Percentiles rank a stretch among this genome's conserved stretches.
Conservation (phyloP, 2,113 vertebrate genomes). For the Ifrita kowaldi region DNA sequence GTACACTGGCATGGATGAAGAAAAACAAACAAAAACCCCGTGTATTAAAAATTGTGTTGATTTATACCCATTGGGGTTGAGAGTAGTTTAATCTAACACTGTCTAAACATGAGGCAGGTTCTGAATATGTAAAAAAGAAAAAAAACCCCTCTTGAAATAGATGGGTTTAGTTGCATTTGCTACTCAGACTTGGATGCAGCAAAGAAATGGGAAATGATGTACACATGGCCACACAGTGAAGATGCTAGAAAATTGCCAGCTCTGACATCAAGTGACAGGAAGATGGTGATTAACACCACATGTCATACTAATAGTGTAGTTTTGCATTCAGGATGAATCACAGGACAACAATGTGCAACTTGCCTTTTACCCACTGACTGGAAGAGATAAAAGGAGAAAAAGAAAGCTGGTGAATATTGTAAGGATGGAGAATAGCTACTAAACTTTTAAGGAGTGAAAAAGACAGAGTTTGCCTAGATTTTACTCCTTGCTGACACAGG, state of each 20-base stretch:
- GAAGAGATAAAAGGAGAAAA: background rate
- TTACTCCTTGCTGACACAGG: background rate
- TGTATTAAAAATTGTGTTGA: background rate
- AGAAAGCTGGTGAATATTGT: background rate
- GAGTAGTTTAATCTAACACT: background rate
- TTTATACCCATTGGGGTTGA: background rate
- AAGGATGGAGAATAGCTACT: background rate
- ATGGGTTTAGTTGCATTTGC: background rate
- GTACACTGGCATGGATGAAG: background rate
- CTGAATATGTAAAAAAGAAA: background rate
- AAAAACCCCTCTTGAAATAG: background rate
- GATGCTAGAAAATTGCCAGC: background rate
- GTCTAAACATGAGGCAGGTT: background rate
- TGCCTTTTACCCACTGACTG: background rate
- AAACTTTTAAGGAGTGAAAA: background rate
- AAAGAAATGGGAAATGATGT: background rate
- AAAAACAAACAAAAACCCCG: fast-evolving
- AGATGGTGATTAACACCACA: slow-evolving; percentile 23
- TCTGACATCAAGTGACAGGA: background rate
- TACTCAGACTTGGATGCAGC: background rate
- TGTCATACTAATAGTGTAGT: background rate
- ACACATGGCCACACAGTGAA: background rate
- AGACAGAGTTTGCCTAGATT: background rate
- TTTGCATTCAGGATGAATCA: slow-evolving; percentile 16
- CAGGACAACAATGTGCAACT: background rate